Conservation (phyloP, 2,113 vertebrate genomes). For the Crypturellus undulatus region DNA sequence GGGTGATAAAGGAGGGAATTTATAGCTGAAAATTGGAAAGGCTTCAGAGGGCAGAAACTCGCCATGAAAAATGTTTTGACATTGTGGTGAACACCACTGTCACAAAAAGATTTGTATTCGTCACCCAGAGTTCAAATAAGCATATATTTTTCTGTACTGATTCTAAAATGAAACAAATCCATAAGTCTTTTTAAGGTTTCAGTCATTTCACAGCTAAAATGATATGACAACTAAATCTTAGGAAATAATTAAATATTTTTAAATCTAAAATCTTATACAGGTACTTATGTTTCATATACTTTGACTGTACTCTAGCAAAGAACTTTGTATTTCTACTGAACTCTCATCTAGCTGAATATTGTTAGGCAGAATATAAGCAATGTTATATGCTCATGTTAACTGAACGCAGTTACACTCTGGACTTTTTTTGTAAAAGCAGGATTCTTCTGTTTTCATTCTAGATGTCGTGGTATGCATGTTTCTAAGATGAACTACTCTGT, state of each 20-base stretch:
- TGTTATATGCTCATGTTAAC: background rate
- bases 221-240: background rate
- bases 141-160: background rate
- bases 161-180: accelerated
- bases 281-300: background rate
- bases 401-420: background rate
- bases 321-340: background rate
- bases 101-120: background rate
- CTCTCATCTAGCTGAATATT: background rate
- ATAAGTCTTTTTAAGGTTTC: background rate
- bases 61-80: background rate
- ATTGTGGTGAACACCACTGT: background rate
- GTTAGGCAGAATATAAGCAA: background rate
- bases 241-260: background rate
- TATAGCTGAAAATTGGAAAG: background rate
- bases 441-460: background rate
- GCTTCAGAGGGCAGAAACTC: background rate
- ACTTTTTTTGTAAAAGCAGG: background rate
- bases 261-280: background rate
- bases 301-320: background rate
- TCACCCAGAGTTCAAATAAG: background rate
- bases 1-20: background rate
- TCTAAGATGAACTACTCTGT: background rate
- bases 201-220: background rate
- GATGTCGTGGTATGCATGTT: background rate